phyloP scores from a whole-genome alignment of 2,113 vertebrate genomes.

The Lagopus leucura region DNA sequence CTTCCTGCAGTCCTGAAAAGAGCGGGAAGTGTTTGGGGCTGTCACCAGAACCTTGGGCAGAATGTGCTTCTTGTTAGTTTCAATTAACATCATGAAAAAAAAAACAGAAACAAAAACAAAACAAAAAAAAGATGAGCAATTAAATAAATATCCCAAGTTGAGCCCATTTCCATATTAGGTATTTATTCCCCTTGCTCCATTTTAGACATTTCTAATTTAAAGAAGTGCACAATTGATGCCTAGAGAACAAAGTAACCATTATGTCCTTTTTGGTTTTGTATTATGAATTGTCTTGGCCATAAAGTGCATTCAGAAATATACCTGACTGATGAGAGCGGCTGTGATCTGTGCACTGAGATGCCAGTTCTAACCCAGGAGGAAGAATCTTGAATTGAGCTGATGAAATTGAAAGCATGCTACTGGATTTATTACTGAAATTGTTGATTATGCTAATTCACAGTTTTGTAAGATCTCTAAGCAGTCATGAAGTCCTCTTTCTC shows the following conservation, averaged over 20 bases:
- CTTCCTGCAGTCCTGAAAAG: not conserved
- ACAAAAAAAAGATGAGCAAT: not conserved
- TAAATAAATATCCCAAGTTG: not conserved
- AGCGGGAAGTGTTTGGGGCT: not conserved
- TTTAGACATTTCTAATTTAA: constrained; percentile 10
- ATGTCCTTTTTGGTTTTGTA: not conserved
- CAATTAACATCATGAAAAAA: not conserved
- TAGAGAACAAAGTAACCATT: not conserved
- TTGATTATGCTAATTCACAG: constrained; percentile 45
- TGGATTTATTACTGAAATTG: constrained; percentile 37
- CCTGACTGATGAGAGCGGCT: not conserved
- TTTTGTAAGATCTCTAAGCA: constrained; percentile 7
- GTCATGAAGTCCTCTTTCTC: constrained; percentile 1
- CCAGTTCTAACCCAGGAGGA: not conserved
- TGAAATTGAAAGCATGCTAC: not conserved
- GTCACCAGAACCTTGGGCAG: not conserved
- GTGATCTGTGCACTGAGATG: not conserved
- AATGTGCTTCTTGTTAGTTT: not conserved
- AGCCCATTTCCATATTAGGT: not conserved
- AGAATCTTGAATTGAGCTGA: constrained; percentile 13
- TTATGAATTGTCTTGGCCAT: constrained; percentile 6
- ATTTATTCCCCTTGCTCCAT: not conserved
- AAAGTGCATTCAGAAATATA: not conserved
- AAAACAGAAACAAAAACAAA: too few relatives aligned
- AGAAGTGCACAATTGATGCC: not conserved